Evolutionary conservation across 2,888 invertebrate species (phyloP).

Genomic region (Gastrophysa polygoni): DNA sequence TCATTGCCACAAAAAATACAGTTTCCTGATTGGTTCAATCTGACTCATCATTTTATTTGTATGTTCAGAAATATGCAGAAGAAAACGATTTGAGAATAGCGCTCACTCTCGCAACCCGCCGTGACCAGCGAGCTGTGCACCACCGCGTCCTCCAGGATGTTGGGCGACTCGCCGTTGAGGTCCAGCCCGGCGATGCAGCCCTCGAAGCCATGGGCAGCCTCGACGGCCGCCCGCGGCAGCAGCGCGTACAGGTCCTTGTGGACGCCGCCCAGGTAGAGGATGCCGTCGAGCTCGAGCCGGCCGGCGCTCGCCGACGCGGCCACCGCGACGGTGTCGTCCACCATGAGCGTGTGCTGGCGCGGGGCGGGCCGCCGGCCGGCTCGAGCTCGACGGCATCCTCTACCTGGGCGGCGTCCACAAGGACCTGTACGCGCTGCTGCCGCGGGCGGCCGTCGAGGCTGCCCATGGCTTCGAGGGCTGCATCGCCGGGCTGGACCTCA

Average conservation of each 20-base stretch:
- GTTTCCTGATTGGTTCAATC: no score
- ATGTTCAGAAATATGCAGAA: neutral
- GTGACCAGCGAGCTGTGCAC: slow-evolving; percentile 85
- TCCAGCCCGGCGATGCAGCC: slow-evolving; percentile 94
- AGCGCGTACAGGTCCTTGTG: slow-evolving; percentile 83
- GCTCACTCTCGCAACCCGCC: slow-evolving; percentile 85
- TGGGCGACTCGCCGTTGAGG: slow-evolving; percentile 87
- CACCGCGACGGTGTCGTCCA: slow-evolving; percentile 84
- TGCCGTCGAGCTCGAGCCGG: slow-evolving; percentile 87
- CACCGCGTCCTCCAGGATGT: slow-evolving; percentile 84
- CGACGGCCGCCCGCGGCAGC: slow-evolving; percentile 79
- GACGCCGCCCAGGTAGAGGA: slow-evolving; percentile 89
- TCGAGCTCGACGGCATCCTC: slow-evolving; percentile 88
- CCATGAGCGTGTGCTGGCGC: slow-evolving; percentile 86
- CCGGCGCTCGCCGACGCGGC: slow-evolving; percentile 74
- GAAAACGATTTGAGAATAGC: neutral
- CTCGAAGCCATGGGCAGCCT: slow-evolving; percentile 86
- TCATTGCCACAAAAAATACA: no score
- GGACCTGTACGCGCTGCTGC: slow-evolving; percentile 80
- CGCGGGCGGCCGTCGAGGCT: slow-evolving; percentile 78
- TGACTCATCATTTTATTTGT: neutral
- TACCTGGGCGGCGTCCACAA: slow-evolving; percentile 91
- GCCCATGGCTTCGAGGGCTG: slow-evolving; percentile 94
- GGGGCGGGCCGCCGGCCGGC: slow-evolving; percentile 84
- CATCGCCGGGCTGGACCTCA: slow-evolving; percentile 88